Evolutionary conservation across 2,113 vertebrate genomes (phyloP).

Genomic region (Hyperopisus bebe): DNA sequence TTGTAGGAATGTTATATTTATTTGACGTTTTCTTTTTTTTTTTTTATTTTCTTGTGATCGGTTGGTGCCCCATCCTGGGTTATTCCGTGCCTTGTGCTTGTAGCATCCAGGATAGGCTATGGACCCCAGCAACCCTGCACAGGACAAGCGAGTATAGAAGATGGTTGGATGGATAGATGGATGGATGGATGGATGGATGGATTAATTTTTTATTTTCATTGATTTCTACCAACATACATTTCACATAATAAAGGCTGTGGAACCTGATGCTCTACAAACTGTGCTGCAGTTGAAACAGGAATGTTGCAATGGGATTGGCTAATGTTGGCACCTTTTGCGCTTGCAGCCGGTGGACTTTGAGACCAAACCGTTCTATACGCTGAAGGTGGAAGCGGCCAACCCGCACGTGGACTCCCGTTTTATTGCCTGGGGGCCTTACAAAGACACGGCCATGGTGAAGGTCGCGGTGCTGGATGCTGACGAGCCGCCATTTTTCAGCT

Average conservation of each 20-base stretch:
- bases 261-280: too few relatives aligned
- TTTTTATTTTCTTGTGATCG: not conserved
- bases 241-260: not conserved
- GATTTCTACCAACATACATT: not conserved
- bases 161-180: not conserved
- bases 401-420: slow-evolving; percentile 81
- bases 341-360: slow-evolving; percentile 85
- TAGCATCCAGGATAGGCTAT: not conserved
- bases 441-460: slow-evolving; percentile 89
- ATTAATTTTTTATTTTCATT: not conserved
- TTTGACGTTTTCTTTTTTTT: not conserved
- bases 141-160: not conserved
- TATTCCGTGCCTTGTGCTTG: not conserved
- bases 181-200: not conserved
- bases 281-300: not conserved
- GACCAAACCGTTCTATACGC: slow-evolving; percentile 79
- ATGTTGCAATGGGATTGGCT: not conserved
- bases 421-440: slow-evolving; percentile 89
- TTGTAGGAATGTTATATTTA: not conserved
- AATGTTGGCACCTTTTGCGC: slow-evolving; percentile 18
- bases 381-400: slow-evolving; percentile 92
- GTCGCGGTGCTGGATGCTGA: slow-evolving; percentile 87
- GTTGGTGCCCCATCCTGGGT: not conserved
- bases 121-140: not conserved
- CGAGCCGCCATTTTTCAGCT: slow-evolving; percentile 83